Evolutionary conservation across 2,888 invertebrate genomes (phyloP).

Genomic region (Sipha maydis): DNA sequence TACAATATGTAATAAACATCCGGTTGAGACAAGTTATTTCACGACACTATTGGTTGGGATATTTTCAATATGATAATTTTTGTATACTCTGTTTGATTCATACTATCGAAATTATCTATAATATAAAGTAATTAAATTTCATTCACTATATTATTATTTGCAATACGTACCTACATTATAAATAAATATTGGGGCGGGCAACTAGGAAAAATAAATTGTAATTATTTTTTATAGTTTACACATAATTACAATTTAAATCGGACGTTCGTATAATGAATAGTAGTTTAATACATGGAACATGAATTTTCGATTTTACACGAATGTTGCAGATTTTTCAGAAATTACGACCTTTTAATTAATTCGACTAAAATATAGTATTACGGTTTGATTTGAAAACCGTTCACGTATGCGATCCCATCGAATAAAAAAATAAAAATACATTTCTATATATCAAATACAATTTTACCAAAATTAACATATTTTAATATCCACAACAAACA

Average conservation of each 20-base stretch:
- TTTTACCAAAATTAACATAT: neutral
- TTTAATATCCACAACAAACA: neutral
- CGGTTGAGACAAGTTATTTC: slow-evolving; percentile 14
- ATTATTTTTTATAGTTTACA: no score
- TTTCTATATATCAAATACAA: neutral
- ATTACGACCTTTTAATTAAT: neutral
- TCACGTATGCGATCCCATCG: neutral
- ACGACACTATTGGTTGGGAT: slow-evolving; percentile 7
- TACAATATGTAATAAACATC: neutral
- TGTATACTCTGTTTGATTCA: neutral
- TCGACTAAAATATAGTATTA: neutral
- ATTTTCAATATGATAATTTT: neutral
- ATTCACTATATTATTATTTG: neutral
- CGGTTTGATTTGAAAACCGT: neutral
- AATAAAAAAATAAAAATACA: neutral
- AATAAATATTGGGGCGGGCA: neutral
- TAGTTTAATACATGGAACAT: no score
- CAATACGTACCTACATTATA: neutral
- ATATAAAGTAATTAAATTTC: neutral
- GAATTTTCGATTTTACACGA: neutral
- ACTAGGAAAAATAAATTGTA: neutral
- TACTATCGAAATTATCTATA: neutral
- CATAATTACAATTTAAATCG: neutral
- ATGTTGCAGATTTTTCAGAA: neutral
- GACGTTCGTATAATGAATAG: no score